Conservation (phyloP, 2,888 invertebrate species). For the Eristalis arbustorum region DNA sequence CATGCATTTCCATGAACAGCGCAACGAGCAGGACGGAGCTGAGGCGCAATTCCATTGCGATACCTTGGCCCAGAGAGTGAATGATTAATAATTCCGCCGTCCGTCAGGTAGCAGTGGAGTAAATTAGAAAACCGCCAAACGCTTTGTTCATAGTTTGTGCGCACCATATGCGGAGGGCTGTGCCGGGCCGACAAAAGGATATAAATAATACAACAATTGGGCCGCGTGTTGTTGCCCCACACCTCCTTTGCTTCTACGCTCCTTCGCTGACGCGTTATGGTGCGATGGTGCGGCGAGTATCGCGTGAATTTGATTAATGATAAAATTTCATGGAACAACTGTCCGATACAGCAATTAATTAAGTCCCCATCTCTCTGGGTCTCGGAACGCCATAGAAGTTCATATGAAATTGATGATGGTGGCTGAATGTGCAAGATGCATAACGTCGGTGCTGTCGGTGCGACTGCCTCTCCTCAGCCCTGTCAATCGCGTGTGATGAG, state of each 20-base stretch:
- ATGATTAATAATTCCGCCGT: slow-evolving; percentile 49
- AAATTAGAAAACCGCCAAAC: slow-evolving; percentile 47
- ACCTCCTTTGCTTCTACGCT: slow-evolving; percentile 17
- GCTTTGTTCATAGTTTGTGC: slow-evolving; percentile 48
- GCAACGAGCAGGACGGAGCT: background rate
- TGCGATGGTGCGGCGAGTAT: slow-evolving; percentile 31
- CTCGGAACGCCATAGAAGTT: slow-evolving; percentile 62
- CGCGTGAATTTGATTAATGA: slow-evolving; percentile 79
- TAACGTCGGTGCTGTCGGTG: slow-evolving; percentile 18
- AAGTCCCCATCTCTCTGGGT: slow-evolving; percentile 59
- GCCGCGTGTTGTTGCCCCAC: slow-evolving; percentile 53
- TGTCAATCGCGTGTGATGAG: slow-evolving; percentile 23
- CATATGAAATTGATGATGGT: slow-evolving; percentile 58
- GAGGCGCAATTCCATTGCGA: slow-evolving; percentile 11
- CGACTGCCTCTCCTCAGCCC: slow-evolving; percentile 10
- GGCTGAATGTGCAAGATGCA: slow-evolving; percentile 51
- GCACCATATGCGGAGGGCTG: slow-evolving; percentile 51
- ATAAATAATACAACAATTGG: slow-evolving; percentile 71
- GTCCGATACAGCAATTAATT: slow-evolving; percentile 72
- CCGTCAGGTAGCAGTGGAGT: slow-evolving; percentile 34
- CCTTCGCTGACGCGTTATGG: background rate
- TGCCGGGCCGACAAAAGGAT: slow-evolving; percentile 63
- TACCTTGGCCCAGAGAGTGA: slow-evolving; percentile 20
- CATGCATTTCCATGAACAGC: slow-evolving; percentile 26
- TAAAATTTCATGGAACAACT: slow-evolving; percentile 79